Evolutionary conservation across 2,888 invertebrate species (phyloP).

Genomic region (Barypeithes pellucidus): DNA sequence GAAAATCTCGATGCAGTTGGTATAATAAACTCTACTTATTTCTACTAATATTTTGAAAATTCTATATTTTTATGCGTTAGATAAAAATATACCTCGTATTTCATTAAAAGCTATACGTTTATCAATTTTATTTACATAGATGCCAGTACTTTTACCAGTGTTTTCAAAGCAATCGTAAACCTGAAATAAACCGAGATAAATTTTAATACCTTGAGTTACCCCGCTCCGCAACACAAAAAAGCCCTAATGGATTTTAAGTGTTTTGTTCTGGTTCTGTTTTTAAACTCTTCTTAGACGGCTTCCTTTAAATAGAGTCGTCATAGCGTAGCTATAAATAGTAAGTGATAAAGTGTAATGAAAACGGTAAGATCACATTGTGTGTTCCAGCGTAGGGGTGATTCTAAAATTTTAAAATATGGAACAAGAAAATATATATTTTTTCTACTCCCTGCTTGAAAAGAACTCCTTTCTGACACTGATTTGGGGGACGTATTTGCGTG

Average conservation of each 20-base stretch:
- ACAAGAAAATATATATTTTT: neutral
- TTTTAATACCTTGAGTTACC: conserved; percentile 33
- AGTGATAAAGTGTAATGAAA: conserved; percentile 44
- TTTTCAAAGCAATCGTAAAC: conserved; percentile 25
- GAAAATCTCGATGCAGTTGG: too few relatives aligned
- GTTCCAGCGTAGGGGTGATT: conserved; percentile 7
- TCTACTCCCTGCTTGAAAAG: too few relatives aligned
- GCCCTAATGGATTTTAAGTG: conserved; percentile 50
- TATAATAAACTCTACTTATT: too few relatives aligned
- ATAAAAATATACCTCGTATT: neutral
- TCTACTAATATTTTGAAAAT: too few relatives aligned
- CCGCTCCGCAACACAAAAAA: conserved; percentile 32
- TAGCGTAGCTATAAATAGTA: conserved; percentile 39
- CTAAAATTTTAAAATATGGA: neutral
- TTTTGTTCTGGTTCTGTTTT: conserved; percentile 50
- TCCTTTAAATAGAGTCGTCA: conserved; percentile 41
- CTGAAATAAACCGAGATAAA: conserved; percentile 31
- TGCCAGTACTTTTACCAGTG: conserved; percentile 26
- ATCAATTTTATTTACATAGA: conserved; percentile 31
- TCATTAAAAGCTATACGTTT: conserved; percentile 7
- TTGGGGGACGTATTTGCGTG: too few relatives aligned
- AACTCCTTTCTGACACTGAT: too few relatives aligned
- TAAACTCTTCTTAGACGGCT: conserved; percentile 24
- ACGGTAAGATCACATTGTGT: conserved; percentile 20
- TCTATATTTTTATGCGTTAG: neutral